Percentiles rank a stretch among this genome's conserved stretches.
Evolutionary conservation across 2,888 invertebrate species (phyloP).

Genomic region (Auanema freiburgensis): DNA sequence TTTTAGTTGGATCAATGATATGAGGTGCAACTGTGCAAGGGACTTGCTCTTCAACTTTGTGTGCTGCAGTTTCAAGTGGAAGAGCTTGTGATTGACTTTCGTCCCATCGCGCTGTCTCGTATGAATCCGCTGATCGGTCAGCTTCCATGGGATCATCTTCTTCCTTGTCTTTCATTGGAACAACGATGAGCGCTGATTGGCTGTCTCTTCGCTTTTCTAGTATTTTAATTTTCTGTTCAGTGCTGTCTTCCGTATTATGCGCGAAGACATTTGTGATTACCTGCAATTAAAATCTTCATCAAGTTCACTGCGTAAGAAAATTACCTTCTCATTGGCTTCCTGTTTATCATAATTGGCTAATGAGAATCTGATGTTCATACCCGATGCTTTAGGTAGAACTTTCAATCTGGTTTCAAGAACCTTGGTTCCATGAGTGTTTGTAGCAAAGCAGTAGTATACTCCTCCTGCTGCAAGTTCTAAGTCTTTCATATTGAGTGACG

Average conservation of each 20-base stretch:
- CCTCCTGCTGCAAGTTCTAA: slow-evolving; percentile 33
- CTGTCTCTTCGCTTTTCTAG: slow-evolving; percentile 15
- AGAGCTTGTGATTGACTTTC: too few species aligned
- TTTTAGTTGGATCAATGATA: too few species aligned
- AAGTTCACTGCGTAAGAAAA: neutral
- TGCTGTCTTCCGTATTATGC: slow-evolving; percentile 8
- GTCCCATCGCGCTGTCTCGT: neutral
- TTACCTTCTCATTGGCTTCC: slow-evolving; percentile 19
- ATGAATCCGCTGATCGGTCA: neutral
- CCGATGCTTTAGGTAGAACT: slow-evolving; percentile 26
- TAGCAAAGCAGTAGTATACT: slow-evolving; percentile 46
- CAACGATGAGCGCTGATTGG: slow-evolving; percentile 4
- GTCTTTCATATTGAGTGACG: slow-evolving; percentile 36
- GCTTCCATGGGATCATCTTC: slow-evolving; percentile 5
- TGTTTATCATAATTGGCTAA: slow-evolving; percentile 19
- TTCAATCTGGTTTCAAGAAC: slow-evolving; percentile 36
- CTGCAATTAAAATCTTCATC: neutral
- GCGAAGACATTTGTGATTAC: slow-evolving; percentile 22
- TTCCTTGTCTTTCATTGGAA: slow-evolving; percentile 10
- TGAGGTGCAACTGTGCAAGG: too few species aligned
- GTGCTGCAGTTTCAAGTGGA: too few species aligned
- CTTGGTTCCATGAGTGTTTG: slow-evolving; percentile 43
- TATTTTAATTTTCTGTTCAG: slow-evolving; percentile 16
- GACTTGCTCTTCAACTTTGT: too few species aligned
- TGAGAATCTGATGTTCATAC: slow-evolving; percentile 16